Percentiles rank a stretch among this genome's conserved stretches.
Evolutionary conservation across 2,888 invertebrate species (phyloP).

Genomic region (Branchipolynoe longqiensis): DNA sequence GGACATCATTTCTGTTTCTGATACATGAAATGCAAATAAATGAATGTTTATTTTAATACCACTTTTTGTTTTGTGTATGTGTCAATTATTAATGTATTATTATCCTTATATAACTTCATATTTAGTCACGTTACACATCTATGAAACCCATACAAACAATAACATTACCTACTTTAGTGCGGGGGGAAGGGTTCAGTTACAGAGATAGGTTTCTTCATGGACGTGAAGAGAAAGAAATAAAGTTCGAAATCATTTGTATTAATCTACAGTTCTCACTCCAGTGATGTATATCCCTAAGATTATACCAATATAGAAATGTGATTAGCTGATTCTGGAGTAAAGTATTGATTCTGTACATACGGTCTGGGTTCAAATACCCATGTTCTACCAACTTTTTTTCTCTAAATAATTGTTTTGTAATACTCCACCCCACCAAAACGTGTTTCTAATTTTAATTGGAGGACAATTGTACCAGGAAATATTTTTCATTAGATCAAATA

Average conservation of each 20-base stretch:
- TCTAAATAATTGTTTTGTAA: neutral
- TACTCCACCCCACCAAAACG: neutral
- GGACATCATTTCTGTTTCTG: no score
- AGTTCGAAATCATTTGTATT: neutral
- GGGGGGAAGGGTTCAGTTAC: neutral
- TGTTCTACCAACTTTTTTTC: no score
- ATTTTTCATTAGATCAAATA: neutral
- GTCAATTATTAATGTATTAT: neutral
- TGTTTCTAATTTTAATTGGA: neutral
- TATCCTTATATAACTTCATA: neutral
- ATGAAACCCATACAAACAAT: no score
- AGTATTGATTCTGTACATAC: neutral
- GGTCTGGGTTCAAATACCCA: no score
- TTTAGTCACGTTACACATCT: neutral
- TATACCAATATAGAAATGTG: neutral
- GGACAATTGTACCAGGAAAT: neutral
- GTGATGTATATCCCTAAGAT: neutral
- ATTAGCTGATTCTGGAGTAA: neutral
- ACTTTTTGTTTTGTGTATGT: neutral
- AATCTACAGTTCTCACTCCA: neutral
- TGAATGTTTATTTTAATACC: no score
- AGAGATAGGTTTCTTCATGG: neutral
- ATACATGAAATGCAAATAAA: no score
- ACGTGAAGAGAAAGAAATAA: neutral
- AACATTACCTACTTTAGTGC: no score